phyloP scores from a whole-genome alignment of 2,113 vertebrate genomes.

The Ivindomyrus marchei region DNA sequence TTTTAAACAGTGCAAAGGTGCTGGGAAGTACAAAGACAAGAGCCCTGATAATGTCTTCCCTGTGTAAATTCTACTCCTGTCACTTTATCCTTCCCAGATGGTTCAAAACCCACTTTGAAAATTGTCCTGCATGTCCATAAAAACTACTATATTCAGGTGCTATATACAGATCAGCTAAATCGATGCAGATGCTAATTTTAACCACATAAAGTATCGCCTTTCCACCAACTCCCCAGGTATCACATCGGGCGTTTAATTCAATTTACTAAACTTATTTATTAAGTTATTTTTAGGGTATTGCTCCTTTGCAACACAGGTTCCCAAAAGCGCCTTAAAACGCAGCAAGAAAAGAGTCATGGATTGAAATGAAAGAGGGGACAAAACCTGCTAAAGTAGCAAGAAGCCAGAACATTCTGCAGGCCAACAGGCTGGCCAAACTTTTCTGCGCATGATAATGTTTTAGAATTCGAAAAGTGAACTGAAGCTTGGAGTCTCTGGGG shows the following conservation, averaged over 20 bases:
- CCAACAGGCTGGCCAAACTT: not conserved
- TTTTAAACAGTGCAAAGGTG: conserved; percentile 9
- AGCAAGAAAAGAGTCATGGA: not conserved
- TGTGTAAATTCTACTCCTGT: not conserved
- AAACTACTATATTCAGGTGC: not conserved
- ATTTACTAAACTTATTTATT: not conserved
- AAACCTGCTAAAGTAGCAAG: not conserved
- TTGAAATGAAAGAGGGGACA: not conserved
- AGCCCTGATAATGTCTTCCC: not conserved
- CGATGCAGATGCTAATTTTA: not conserved
- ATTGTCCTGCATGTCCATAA: not conserved
- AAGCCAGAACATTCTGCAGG: not conserved
- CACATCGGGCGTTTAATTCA: not conserved
- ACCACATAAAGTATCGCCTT: not conserved
- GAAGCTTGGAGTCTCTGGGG: not conserved
- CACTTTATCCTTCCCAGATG: not conserved
- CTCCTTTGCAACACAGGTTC: not conserved
- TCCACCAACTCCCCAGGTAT: not conserved
- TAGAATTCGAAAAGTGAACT: not conserved
- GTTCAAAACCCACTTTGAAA: not conserved
- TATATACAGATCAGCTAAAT: not conserved
- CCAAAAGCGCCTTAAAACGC: not conserved
- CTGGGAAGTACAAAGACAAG: not conserved
- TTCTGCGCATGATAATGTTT: not conserved
- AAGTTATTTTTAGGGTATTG: not conserved